Evolutionary conservation across 53 echinoderm and acorn worm genomes (phyloP).

Genomic region (Temnopleurus reevesii): DNA sequence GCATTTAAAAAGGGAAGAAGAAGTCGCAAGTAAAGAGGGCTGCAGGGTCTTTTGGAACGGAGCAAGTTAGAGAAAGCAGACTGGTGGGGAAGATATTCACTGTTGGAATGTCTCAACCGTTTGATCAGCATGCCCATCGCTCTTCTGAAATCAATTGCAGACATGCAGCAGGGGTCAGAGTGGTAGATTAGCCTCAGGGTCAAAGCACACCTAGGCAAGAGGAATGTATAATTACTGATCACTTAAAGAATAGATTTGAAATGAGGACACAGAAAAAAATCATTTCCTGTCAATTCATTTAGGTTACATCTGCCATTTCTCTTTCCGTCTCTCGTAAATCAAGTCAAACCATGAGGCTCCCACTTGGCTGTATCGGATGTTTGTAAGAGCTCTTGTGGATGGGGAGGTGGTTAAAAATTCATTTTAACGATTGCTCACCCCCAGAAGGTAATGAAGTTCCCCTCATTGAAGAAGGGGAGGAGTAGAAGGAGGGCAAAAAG

Average conservation of each 20-base stretch:
- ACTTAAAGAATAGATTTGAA: not conserved
- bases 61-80: not conserved
- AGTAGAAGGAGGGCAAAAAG: not conserved
- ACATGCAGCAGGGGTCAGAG: constrained; percentile 31
- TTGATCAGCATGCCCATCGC: constrained; percentile 6
- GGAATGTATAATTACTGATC: constrained; percentile 47
- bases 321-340: not conserved
- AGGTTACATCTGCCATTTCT: constrained; percentile 29
- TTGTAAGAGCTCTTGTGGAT: constrained; percentile 26
- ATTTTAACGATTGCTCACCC: constrained; percentile 40
- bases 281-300: constrained; percentile 39
- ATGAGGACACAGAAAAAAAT: constrained; percentile 31
- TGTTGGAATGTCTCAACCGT: constrained; percentile 37
- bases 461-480: constrained; percentile 34
- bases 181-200: constrained; percentile 34
- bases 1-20: constrained; percentile 18
- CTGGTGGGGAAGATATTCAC: not conserved
- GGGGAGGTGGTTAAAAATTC: constrained; percentile 35
- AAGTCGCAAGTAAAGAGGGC: constrained; percentile 10
- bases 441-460: constrained; percentile 43
- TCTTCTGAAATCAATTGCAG: constrained; percentile 44
- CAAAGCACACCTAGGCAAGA: not conserved
- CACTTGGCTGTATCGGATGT: constrained; percentile 51
- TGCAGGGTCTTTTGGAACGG: not conserved
- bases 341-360: constrained; percentile 23